Conservation (phyloP, 2,888 invertebrate genomes). For the Elmis aenea region DNA sequence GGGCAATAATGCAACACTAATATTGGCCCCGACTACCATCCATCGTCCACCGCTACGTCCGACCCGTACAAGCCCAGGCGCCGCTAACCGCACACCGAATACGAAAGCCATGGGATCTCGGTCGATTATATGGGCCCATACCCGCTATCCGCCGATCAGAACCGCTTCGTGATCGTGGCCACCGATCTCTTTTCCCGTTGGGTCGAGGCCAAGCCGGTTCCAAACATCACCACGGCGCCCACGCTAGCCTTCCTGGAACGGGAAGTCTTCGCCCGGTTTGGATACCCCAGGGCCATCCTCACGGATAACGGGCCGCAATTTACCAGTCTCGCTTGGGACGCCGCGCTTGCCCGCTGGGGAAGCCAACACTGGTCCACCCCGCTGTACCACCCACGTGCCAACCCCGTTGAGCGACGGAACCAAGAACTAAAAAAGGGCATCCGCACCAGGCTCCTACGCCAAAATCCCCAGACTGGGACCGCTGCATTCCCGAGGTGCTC, state of each 20-base stretch:
- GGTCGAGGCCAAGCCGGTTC: not conserved
- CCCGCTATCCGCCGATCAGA: not conserved
- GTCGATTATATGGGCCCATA: too few species aligned
- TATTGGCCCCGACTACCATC: not conserved
- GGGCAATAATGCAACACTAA: not conserved
- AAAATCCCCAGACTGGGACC: conserved; percentile 10
- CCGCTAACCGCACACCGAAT: not conserved
- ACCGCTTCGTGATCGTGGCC: not conserved
- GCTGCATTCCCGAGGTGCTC: conserved; percentile 6
- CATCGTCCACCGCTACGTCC: not conserved
- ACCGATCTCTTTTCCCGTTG: not conserved
- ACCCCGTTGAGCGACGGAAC: conserved; percentile 24
- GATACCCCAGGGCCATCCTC: too few species aligned
- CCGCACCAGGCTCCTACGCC: not conserved
- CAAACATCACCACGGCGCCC: not conserved
- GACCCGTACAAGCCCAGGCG: not conserved
- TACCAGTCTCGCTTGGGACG: conserved; percentile 6
- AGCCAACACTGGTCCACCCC: conserved; percentile 22
- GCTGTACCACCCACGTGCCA: conserved; percentile 24
- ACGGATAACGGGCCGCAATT: conserved; percentile 15
- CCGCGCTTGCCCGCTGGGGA: conserved; percentile 15
- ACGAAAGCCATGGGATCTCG: not conserved
- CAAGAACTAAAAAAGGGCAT: conserved; percentile 28
- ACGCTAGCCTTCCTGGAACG: not conserved
- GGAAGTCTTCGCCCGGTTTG: too few species aligned